Conservation (phyloP, 2,888 invertebrate species). For the Cephalotes varians region DNA sequence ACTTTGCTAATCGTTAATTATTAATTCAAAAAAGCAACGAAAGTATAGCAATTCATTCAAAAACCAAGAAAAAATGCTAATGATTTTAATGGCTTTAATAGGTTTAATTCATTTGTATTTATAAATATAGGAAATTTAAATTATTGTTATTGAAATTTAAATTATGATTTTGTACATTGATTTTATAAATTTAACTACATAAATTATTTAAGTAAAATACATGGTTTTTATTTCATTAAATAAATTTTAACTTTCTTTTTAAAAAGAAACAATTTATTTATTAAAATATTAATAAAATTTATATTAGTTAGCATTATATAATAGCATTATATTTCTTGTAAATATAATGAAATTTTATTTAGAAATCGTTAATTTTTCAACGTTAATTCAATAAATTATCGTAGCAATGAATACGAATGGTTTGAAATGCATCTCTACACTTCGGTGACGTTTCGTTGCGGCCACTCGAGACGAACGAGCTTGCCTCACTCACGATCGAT, state of each 20-base stretch:
- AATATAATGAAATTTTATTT: neutral
- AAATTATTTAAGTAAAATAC: neutral
- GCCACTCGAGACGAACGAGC: neutral
- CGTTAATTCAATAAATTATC: no score
- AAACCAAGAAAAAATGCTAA: neutral
- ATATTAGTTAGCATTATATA: no score
- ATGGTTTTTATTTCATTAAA: neutral
- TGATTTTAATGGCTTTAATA: neutral
- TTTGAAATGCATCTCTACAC: conserved; percentile 1
- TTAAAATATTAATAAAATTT: neutral
- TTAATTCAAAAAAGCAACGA: neutral
- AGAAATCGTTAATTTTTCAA: neutral
- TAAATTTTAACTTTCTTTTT: neutral
- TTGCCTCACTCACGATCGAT: conserved; percentile 27
- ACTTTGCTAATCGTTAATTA: neutral
- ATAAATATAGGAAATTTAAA: neutral
- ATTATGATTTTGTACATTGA: neutral
- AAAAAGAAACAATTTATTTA: neutral
- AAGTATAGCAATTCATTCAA: neutral
- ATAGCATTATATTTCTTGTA: no score
- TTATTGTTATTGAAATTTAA: neutral
- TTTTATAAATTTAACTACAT: neutral
- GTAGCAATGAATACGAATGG: neutral
- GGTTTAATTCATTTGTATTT: neutral
- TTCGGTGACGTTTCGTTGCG: neutral